phyloP scores from a whole-genome alignment of 2,888 invertebrate species.

The Dilophus febrilis region DNA sequence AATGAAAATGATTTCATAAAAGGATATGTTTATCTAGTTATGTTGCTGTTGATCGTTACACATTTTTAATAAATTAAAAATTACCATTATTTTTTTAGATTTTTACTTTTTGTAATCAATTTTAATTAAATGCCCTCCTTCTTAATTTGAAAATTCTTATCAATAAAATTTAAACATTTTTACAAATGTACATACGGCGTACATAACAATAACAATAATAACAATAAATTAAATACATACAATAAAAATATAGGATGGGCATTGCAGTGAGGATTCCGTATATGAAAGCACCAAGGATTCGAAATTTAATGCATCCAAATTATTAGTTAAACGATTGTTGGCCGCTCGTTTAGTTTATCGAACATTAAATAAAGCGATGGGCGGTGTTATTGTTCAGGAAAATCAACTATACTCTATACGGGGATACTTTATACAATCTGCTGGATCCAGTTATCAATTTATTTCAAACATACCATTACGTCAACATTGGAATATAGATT shows the following conservation, averaged over 20 bases:
- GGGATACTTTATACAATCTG: constrained; percentile 18
- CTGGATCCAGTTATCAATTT: constrained; percentile 17
- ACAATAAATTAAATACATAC: too few species aligned
- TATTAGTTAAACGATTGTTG: constrained; percentile 13
- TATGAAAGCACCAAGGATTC: constrained; percentile 8
- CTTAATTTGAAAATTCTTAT: too few species aligned
- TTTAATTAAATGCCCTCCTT: too few species aligned
- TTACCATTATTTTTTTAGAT: too few species aligned
- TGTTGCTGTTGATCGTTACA: too few species aligned
- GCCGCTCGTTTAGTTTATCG: constrained; percentile 17
- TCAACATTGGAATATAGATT: constrained; percentile 15
- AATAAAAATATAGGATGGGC: constrained; percentile 8
- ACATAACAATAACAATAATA: too few species aligned
- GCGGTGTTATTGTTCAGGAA: constrained; percentile 12
- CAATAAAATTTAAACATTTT: too few species aligned
- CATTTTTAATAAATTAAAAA: too few species aligned
- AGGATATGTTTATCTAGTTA: too few species aligned
- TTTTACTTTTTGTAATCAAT: too few species aligned
- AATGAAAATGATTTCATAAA: too few species aligned
- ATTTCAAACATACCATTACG: constrained; percentile 17
- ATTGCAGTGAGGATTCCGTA: constrained; percentile 10
- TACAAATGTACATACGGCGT: too few species aligned
- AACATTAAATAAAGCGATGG: constrained; percentile 13
- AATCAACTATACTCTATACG: constrained; percentile 16
- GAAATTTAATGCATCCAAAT: constrained; percentile 9